Conservation (phyloP, 2,113 vertebrate species). For the Laticauda colubrina region DNA sequence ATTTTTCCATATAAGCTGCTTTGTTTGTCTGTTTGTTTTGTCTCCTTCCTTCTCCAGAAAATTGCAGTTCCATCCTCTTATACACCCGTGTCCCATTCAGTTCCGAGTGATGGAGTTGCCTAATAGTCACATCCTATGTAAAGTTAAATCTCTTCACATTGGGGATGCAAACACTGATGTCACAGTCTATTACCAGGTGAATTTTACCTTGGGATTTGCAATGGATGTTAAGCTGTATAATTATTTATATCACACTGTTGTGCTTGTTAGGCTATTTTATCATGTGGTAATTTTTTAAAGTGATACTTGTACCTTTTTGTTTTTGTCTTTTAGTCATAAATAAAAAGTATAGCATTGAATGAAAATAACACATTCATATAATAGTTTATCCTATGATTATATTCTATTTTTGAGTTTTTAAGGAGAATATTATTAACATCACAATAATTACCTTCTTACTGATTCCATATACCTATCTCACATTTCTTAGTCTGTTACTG, state of each 20-base stretch:
- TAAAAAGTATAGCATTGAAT: neutral
- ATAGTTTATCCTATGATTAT: neutral
- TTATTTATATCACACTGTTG: neutral
- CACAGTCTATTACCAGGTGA: conserved; percentile 85
- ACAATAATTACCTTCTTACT: neutral
- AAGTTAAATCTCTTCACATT: conserved; percentile 84
- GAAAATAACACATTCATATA: neutral
- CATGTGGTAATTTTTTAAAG: neutral
- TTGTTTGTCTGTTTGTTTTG: too few species aligned
- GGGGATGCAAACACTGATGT: conserved; percentile 87
- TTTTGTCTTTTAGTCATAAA: neutral
- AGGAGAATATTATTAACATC: neutral
- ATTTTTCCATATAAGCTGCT: neutral
- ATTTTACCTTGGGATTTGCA: rapidly evolving
- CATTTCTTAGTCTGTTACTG: neutral
- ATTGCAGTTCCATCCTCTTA: conserved; percentile 75
- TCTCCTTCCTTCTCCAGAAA: conserved; percentile 65
- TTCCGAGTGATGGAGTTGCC: conserved; percentile 85
- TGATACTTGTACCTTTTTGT: neutral
- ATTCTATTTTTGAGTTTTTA: neutral
- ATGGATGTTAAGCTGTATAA: neutral
- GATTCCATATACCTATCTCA: neutral
- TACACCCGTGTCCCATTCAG: conserved; percentile 77
- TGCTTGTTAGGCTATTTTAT: neutral
- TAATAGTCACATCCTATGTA: conserved; percentile 75